A percentile compares a stretch with the other conserved stretches of the same genome.
Evolutionary conservation across 2,113 vertebrate species (phyloP).

Genomic region (Rhombomys opimus): DNA sequence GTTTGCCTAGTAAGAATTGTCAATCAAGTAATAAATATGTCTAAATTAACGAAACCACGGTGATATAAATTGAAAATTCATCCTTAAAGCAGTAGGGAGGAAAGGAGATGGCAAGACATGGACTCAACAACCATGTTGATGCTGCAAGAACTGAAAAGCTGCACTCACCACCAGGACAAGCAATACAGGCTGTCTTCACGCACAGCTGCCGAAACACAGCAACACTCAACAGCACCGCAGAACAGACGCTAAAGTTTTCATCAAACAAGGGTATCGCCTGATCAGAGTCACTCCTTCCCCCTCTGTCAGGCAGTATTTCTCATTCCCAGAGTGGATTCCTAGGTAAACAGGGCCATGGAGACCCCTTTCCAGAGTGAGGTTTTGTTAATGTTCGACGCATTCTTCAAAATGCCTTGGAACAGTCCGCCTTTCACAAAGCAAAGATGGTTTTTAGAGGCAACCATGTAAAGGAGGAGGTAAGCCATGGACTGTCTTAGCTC

Average conservation of each 20-base stretch:
- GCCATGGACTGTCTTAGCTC: background rate
- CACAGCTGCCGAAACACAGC: too few species aligned
- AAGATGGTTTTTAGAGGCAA: background rate
- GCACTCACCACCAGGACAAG: background rate
- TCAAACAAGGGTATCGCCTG: background rate
- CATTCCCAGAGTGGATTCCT: background rate
- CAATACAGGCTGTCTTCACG: background rate
- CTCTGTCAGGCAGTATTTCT: background rate
- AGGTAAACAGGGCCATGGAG: background rate
- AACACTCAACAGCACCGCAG: background rate
- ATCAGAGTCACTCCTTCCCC: background rate
- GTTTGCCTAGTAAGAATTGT: background rate
- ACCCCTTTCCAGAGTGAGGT: background rate
- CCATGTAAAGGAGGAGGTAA: background rate
- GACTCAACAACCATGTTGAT: background rate
- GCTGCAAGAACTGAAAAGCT: too few species aligned
- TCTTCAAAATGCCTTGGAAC: background rate
- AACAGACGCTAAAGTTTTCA: background rate
- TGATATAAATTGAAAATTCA: background rate
- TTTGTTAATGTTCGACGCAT: background rate
- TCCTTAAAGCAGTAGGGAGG: background rate
- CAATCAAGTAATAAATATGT: background rate
- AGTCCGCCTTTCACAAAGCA: background rate
- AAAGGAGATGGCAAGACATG: background rate
- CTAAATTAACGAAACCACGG: background rate